Evolutionary conservation across 2,113 vertebrate species (phyloP), one percentile per base, ranked within the genome.

Genomic region (Carassius carassius): DNA sequence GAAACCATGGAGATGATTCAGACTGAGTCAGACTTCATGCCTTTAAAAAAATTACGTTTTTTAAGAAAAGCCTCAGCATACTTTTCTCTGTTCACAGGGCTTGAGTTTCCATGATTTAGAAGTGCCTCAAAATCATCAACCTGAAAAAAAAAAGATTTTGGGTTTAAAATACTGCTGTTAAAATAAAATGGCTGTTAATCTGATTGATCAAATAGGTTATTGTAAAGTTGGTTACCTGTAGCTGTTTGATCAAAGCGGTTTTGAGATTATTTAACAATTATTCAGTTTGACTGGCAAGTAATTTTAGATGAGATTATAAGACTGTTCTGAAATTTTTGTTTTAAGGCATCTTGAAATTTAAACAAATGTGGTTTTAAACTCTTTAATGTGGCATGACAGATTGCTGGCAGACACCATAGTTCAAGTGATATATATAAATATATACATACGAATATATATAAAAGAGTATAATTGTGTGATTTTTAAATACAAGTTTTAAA

Each of bases 41-140:
- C 10, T 47, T 73, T n/a, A 47, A 14, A 73, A 72, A 73, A 51
- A 4, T 16, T 0, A 3, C 10, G 2, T 67, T 67, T 65, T 32
- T 65, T 29, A 29, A 32, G 2, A 16, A 19, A 35, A 70, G 35
- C 35, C 37, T 37, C 35, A 70, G 19, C 25, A 21, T 70, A 98
- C 97, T 95, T 95, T 91, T n/a, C 92, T 90, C 84, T 95, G 95
- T 77, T 97, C 94, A 82, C 3, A 83, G 1, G 91, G 83, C 0
- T 82, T 51, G 14, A 95, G 86, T 13, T 21, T 89, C 92, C 90
- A 0, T 49, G 86, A 21, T 54, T 91, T 0, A 95, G 17, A 83
- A 95, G 92, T 21, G 92, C 90, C 56, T 95, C 90, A 70, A 97
- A 96, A 44, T 88, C 91, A 32, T 96, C 92, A 86, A 98, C 92